Conservation (phyloP, 2,113 vertebrate species). For the Zeus faber region DNA sequence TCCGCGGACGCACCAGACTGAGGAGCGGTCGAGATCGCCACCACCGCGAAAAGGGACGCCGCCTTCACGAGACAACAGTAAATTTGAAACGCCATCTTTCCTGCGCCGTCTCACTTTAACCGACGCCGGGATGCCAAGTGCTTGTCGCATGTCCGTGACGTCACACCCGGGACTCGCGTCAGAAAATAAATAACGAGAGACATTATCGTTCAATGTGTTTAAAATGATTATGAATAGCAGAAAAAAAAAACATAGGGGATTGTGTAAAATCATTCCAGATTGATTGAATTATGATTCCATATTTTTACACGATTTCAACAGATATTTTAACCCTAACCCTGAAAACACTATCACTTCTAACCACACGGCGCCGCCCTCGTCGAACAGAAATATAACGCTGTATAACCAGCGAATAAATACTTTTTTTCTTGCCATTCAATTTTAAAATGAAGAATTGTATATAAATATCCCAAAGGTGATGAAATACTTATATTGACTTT, state of each 20-base stretch:
- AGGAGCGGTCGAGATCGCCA: not conserved
- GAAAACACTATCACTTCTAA: not conserved
- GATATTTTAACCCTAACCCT: too few species aligned
- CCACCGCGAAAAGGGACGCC: conserved; percentile 12
- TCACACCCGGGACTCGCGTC: conserved; percentile 5
- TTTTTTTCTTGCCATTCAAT: too few species aligned
- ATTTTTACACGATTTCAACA: too few species aligned
- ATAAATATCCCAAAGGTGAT: too few species aligned
- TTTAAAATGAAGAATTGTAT: too few species aligned
- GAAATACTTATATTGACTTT: too few species aligned
- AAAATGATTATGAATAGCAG: too few species aligned
- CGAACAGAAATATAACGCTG: not conserved
- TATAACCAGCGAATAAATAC: not conserved
- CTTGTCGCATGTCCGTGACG: conserved; percentile 38
- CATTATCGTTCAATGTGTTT: too few species aligned
- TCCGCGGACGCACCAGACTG: conserved; percentile 48
- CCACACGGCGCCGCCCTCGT: conserved; percentile 11
- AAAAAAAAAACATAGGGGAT: too few species aligned
- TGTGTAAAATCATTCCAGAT: too few species aligned
- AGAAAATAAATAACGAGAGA: too few species aligned
- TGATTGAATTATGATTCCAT: too few species aligned
- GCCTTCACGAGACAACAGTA: not conserved
- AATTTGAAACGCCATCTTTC: conserved; percentile 28
- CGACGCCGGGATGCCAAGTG: not conserved
- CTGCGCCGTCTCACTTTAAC: not conserved